phyloP scores from a whole-genome alignment of 2,797 vertebrate genomes.

The Trichosurus vulpecula region DNA sequence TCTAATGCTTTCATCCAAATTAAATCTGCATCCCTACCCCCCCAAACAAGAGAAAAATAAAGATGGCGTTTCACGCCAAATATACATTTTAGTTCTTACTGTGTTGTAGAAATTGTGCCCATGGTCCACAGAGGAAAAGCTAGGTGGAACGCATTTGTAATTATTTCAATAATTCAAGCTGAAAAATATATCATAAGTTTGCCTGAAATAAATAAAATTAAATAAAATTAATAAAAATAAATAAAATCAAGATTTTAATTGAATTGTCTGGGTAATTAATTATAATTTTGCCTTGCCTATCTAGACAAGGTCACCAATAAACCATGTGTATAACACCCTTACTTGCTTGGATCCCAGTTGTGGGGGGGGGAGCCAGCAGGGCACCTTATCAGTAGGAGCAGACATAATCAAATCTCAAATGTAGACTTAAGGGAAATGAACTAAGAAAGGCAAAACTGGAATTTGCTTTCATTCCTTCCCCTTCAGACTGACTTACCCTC shows the following conservation, averaged over 20 bases:
- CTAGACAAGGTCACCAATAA: background rate
- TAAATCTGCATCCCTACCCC: background rate
- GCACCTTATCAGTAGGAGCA: slow-evolving; percentile 7
- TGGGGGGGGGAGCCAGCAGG: background rate
- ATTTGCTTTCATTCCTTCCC: background rate
- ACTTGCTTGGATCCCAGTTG: background rate
- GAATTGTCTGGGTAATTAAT: background rate
- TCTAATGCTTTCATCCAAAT: background rate
- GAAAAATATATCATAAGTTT: background rate
- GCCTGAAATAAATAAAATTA: background rate
- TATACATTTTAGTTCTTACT: background rate
- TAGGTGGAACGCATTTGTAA: background rate
- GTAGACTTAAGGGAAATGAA: background rate
- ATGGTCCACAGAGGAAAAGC: background rate
- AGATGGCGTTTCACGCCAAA: background rate
- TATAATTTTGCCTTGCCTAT: slow-evolving; percentile 15
- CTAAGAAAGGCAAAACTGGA: background rate
- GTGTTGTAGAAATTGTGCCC: background rate
- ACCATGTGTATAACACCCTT: background rate
- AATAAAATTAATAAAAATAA: too few species aligned
- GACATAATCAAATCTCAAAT: slow-evolving; percentile 22
- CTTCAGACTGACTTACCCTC: background rate
- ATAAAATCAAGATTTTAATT: slow-evolving; percentile 1
- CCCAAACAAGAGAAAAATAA: background rate
- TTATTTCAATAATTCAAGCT: background rate